These are phyloP conservation scores for Callyntrura sp. DNA, from an alignment of 2,888 invertebrate genomes.

Conservation along the genomic window DNA sequence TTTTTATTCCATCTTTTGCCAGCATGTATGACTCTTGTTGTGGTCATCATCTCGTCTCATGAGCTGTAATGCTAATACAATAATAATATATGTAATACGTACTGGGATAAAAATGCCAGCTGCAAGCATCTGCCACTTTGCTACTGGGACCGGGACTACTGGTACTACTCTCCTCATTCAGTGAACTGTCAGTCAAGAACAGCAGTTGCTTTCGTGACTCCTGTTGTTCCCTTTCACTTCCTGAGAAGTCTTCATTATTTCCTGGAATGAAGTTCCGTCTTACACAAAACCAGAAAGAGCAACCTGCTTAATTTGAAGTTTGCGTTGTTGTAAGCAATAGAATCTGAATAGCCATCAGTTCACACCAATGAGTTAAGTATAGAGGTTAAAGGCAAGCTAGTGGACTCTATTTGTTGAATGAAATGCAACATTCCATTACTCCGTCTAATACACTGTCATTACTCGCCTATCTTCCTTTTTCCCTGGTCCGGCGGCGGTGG, in stretches of 20 bases:
- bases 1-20: neutral
- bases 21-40: neutral
- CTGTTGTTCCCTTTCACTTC: constrained; percentile 76
- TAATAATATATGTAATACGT: constrained; percentile 46
- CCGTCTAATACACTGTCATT: constrained; percentile 28
- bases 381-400: constrained; percentile 30
- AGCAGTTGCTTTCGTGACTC: constrained; percentile 77
- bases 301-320: constrained; percentile 79
- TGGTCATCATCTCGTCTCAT: constrained; percentile 52
- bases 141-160: constrained; percentile 41
- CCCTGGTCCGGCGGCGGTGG: neutral
- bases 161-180: constrained; percentile 27
- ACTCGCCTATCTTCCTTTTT: constrained; percentile 17
- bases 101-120: constrained; percentile 66
- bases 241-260: constrained; percentile 80
- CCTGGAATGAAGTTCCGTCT: constrained; percentile 62
- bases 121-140: constrained; percentile 69
- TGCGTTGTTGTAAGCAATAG: constrained; percentile 75
- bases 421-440: constrained; percentile 25
- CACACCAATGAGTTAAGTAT: constrained; percentile 71
- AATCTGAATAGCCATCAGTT: constrained; percentile 68
- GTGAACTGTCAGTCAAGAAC: constrained; percentile 75
- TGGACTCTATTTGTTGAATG: constrained; percentile 52
- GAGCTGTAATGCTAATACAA: constrained; percentile 31
- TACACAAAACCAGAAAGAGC: constrained; percentile 69